These are phyloP conservation scores for Acinonyx jubatus DNA, from an alignment of 2,113 vertebrate genomes.

Conservation along the genomic window DNA sequence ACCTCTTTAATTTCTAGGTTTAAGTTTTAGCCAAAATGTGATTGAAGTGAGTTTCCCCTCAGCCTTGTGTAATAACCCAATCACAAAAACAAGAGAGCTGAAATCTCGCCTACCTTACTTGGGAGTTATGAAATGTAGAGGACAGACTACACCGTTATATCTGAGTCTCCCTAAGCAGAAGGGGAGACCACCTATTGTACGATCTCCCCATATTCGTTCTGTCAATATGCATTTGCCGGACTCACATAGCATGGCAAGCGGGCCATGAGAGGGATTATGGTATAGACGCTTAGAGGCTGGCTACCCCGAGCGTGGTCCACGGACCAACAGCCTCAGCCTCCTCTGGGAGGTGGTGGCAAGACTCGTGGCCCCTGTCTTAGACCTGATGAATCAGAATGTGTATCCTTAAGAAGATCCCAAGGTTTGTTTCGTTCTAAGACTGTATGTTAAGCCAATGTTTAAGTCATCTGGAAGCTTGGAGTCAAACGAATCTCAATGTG, in stretches of 20 bases:
- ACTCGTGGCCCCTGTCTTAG: background rate
- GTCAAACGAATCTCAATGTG: background rate
- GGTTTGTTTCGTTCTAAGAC: background rate
- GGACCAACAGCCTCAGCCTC: fast-evolving
- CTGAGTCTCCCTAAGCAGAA: background rate
- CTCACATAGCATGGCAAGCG: fast-evolving
- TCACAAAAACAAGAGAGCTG: background rate
- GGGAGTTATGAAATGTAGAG: background rate
- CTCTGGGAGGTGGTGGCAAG: background rate
- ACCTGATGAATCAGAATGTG: background rate
- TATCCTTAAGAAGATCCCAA: background rate
- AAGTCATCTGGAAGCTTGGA: background rate
- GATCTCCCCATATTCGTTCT: background rate
- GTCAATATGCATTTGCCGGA: background rate
- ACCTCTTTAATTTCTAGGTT: constrained; percentile 1
- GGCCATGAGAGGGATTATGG: fast-evolving
- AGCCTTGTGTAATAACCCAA: background rate
- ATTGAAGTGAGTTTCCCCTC: constrained; percentile 5
- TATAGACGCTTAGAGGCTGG: fast-evolving
- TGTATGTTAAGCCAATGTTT: background rate
- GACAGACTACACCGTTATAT: background rate
- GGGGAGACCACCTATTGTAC: background rate
- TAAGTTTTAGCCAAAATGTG: constrained; percentile 29
- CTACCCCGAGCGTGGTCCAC: background rate
- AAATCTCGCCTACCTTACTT: background rate